These are phyloP conservation scores for Urocynchramus pylzowi DNA, from an alignment of 2,113 vertebrate genomes.

Conservation along the genomic window DNA sequence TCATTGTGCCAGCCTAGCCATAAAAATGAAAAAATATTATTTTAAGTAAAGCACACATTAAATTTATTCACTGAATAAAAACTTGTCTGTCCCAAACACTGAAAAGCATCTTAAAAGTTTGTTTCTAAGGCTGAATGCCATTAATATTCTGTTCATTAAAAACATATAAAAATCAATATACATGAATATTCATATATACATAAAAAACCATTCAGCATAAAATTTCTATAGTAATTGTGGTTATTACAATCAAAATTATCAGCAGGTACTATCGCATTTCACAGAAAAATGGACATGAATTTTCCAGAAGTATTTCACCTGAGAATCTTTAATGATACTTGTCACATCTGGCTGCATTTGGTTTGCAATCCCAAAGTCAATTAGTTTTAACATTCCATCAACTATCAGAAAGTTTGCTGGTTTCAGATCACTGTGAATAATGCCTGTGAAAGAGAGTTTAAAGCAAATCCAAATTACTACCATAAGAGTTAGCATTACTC, in stretches of 20 bases:
- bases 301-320: conserved; percentile 71
- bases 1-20: conserved; percentile 90
- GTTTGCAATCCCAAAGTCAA: conserved; percentile 97
- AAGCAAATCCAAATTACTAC: not conserved
- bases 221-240: not conserved
- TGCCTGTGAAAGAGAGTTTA: conserved; percentile 75
- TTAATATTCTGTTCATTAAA: not conserved
- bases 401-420: conserved; percentile 97
- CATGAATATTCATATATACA: not conserved
- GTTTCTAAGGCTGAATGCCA: not conserved
- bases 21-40: not conserved
- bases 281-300: not conserved
- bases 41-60: not conserved
- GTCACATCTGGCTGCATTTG: conserved; percentile 96
- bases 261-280: not conserved
- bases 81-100: not conserved
- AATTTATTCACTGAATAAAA: not conserved
- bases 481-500: not conserved
- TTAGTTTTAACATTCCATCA: conserved; percentile 92
- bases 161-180: not conserved
- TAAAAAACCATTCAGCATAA: not conserved
- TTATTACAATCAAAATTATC: not conserved
- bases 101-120: not conserved
- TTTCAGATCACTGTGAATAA: conserved; percentile 95
- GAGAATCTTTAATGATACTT: conserved; percentile 95